Percentiles rank a stretch among this genome's conserved stretches.
These are phyloP conservation scores for Ceratina australensis DNA, from an alignment of 1,140 invertebrate species.

Conservation along the genomic window DNA sequence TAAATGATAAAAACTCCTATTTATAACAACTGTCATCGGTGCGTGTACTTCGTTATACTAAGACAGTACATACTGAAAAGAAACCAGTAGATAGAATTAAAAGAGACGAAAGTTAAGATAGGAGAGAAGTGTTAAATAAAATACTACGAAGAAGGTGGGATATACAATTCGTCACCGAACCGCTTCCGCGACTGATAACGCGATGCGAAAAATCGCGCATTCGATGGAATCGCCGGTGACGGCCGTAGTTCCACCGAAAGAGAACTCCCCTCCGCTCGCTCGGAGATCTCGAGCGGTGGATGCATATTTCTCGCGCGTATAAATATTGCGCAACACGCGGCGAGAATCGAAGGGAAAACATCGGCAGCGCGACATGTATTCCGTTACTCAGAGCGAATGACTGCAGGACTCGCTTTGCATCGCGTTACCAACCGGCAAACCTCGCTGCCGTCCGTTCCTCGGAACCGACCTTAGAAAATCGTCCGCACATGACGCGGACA, in stretches of 20 bases:
- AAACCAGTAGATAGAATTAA: too few relatives aligned
- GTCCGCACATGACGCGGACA: conserved; percentile 1
- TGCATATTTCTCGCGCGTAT: conserved; percentile 27
- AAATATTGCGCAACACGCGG: conserved; percentile 54
- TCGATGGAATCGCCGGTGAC: conserved; percentile 2
- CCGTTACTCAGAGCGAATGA: conserved; percentile 62
- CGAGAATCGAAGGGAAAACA: conserved; percentile 60
- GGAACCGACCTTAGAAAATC: conserved; percentile 5
- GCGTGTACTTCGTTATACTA: too few relatives aligned
- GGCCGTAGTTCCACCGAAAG: conserved; percentile 9
- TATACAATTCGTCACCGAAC: too few relatives aligned
- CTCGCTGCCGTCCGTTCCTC: conserved; percentile 16
- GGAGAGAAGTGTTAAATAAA: too few relatives aligned
- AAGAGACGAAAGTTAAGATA: too few relatives aligned
- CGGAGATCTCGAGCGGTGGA: conserved; percentile 16
- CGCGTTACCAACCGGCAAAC: conserved; percentile 36
- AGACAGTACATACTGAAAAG: too few relatives aligned
- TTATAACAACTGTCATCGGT: too few relatives aligned
- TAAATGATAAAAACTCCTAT: too few relatives aligned
- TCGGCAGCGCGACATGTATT: conserved; percentile 52
- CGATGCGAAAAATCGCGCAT: conserved; percentile 12
- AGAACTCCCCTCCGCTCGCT: conserved; percentile 1
- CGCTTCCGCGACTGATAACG: conserved; percentile 23
- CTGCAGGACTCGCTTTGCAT: conserved; percentile 38
- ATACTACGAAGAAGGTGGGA: too few relatives aligned